phyloP scores from a whole-genome alignment of 2,113 vertebrate genomes.

The Danionella cerebrum region DNA sequence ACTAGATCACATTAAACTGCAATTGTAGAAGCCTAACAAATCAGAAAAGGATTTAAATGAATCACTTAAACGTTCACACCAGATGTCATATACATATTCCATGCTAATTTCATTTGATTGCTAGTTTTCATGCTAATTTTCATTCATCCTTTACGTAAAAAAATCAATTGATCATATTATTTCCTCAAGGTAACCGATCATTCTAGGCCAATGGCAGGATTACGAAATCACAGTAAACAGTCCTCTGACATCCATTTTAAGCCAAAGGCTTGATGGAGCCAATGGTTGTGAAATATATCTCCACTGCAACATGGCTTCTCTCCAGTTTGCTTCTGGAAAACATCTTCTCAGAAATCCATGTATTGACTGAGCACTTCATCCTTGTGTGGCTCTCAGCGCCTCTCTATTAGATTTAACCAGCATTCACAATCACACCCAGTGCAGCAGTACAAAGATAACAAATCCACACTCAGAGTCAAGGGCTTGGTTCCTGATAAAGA shows the following conservation, averaged over 20 bases:
- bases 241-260: slow-evolving; percentile 9
- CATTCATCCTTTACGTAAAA: too few species aligned
- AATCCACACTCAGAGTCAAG: background rate
- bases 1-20: too few species aligned
- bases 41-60: too few species aligned
- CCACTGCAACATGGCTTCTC: background rate
- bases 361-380: slow-evolving; percentile 1
- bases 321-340: slow-evolving; percentile 29
- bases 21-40: too few species aligned
- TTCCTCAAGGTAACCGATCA: background rate
- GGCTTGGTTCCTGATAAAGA: background rate
- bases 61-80: too few species aligned
- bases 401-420: slow-evolving; percentile 3
- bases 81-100: too few species aligned
- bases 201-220: background rate
- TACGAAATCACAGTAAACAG: slow-evolving; percentile 33
- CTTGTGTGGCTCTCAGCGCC: background rate
- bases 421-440: background rate
- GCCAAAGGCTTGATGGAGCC: slow-evolving; percentile 16
- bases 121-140: too few species aligned
- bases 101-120: too few species aligned
- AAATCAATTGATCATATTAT: background rate
- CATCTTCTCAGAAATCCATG: background rate
- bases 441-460: background rate
- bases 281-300: slow-evolving; percentile 36